A percentile compares a stretch with the other conserved stretches of the same genome.
phyloP scores from a whole-genome alignment of 1,140 invertebrate genomes.

The Brachionus manjavacas region DNA sequence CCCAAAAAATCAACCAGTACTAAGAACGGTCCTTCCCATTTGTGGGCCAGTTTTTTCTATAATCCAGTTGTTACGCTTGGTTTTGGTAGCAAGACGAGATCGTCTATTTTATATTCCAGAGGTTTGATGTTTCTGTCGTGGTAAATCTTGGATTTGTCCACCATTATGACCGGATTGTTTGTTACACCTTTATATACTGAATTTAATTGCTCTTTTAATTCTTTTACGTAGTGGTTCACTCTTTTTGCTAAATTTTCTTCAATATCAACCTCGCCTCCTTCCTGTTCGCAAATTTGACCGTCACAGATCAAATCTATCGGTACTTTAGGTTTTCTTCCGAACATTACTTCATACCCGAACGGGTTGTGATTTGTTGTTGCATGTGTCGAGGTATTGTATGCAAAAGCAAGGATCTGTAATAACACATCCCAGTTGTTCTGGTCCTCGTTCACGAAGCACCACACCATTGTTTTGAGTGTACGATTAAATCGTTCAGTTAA shows the following conservation, averaged over 20 bases:
- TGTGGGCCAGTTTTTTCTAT: neutral
- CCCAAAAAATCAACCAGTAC: neutral
- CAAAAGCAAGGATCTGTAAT: too few species aligned
- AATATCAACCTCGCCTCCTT: neutral
- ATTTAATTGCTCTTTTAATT: neutral
- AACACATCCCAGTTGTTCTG: neutral
- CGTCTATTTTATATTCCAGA: neutral
- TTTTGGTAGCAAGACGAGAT: neutral
- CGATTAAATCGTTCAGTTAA: conserved; percentile 16
- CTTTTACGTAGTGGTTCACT: neutral
- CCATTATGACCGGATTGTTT: neutral
- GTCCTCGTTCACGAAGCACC: neutral
- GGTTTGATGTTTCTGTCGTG: neutral
- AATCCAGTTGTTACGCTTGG: neutral
- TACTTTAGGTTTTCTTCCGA: neutral
- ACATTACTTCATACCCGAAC: too few species aligned
- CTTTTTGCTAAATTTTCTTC: neutral
- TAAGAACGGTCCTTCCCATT: neutral
- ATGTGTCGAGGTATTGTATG: too few species aligned
- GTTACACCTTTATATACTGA: neutral
- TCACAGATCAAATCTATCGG: neutral
- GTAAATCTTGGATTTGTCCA: neutral
- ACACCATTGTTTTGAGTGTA: conserved; percentile 7
- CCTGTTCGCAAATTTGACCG: neutral
- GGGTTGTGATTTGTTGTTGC: too few species aligned